A percentile compares a stretch with the other conserved stretches of the same genome.
Evolutionary conservation across 2,888 invertebrate species (phyloP).

Genomic region (Cremastinae sp.): DNA sequence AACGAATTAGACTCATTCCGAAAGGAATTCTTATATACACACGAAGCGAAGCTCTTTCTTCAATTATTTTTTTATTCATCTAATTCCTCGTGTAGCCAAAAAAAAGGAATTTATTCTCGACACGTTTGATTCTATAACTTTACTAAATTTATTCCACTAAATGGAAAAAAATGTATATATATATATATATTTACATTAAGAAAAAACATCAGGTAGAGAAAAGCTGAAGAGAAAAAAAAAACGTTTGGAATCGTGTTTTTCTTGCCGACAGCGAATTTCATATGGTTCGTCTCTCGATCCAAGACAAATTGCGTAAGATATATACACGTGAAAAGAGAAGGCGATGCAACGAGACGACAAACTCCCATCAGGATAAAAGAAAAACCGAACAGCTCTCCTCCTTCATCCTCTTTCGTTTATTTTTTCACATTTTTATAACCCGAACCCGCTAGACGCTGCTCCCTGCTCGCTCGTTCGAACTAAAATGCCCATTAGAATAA

Average conservation of each 20-base stretch:
- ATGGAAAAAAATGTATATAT: conserved; percentile 14
- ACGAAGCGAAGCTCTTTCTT: no score
- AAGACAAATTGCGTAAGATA: conserved; percentile 55
- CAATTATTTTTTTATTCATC: no score
- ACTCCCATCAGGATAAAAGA: conserved; percentile 11
- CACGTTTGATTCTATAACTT: background rate
- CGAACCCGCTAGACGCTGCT: conserved; percentile 5
- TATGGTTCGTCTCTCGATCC: conserved; percentile 45
- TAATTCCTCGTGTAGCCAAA: no score
- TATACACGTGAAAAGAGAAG: conserved; percentile 12
- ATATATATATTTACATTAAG: conserved; percentile 1
- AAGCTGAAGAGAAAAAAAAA: conserved; percentile 32
- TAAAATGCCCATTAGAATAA: conserved; percentile 63
- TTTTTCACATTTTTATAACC: conserved; percentile 33
- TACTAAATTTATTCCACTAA: conserved; percentile 14
- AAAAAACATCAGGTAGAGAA: no score
- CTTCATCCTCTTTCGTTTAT: background rate
- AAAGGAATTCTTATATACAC: conserved; percentile 25
- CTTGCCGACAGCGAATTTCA: conserved; percentile 32
- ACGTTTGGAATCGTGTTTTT: conserved; percentile 11
- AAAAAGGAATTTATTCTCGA: no score
- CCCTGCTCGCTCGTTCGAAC: conserved; percentile 64
- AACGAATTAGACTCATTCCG: conserved; percentile 39
- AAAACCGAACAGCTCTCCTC: conserved; percentile 8
- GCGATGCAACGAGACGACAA: conserved; percentile 20